Evolutionary conservation across 2,113 vertebrate species (phyloP).

Genomic region (Tursiops truncatus): DNA sequence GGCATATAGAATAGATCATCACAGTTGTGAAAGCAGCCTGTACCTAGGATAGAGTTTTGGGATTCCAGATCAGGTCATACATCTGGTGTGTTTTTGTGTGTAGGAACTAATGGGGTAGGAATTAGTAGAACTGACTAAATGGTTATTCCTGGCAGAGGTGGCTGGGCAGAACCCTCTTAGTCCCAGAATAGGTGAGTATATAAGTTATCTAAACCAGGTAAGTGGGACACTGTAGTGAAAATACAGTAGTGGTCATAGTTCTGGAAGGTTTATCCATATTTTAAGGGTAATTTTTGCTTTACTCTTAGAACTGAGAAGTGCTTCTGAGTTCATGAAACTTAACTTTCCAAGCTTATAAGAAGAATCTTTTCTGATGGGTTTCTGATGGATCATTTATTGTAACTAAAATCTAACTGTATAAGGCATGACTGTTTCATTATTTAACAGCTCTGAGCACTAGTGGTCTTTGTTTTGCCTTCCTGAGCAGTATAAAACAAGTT

Average conservation of each 20-base stretch:
- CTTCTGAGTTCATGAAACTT: neutral
- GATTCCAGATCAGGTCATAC: neutral
- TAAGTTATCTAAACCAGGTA: neutral
- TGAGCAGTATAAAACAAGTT: neutral
- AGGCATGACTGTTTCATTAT: neutral
- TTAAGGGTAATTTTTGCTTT: slow-evolving; percentile 12
- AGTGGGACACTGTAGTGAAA: neutral
- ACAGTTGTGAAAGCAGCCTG: neutral
- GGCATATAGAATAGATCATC: neutral
- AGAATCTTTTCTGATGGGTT: neutral
- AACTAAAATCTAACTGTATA: neutral
- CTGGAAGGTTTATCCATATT: neutral
- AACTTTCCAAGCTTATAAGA: neutral
- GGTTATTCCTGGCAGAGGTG: neutral
- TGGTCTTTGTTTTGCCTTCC: neutral
- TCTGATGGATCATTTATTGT: neutral
- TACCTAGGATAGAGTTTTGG: neutral
- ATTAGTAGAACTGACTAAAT: neutral
- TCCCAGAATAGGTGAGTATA: neutral
- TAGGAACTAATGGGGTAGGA: neutral
- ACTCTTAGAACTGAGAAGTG: neutral
- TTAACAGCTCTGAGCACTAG: neutral
- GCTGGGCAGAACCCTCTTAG: neutral
- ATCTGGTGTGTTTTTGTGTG: neutral
- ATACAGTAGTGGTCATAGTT: neutral